Evolutionary conservation across 2,888 invertebrate species (phyloP), one percentile per base, ranked within the genome.

Genomic region (Fabriciana adippe): DNA sequence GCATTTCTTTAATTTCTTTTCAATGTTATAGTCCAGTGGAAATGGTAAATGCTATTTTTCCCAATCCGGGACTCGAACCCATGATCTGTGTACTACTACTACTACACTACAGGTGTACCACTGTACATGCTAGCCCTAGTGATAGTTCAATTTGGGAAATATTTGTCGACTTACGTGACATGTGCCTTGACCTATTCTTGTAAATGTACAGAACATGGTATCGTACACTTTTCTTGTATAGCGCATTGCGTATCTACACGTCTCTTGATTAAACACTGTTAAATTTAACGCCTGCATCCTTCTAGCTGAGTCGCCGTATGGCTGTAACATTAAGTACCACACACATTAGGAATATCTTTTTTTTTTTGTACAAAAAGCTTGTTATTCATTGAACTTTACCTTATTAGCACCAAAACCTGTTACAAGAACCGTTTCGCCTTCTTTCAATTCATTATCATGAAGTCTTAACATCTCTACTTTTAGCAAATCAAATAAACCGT

Each of bases 201-300:
- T 83, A 69, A 91, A 92, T 26, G 92, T 92, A 68, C 92, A 92
- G 75, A 92, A 90, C 91, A 92, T 92, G 1, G 74, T 77, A 15
- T 81, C 78, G 1, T 80, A 78, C 1, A 92, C 86, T 35, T 84
- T 73, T 73, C 80, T 83, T 1, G 83, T 80, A 69, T 91, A 83
- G 15, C 92, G 81, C 90, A 92, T 89, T 2, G 92, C 92, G 75
- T 75, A 91, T 66, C 73, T 72, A 71, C 92, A 92, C 15, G 80
- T 85, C 61, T 84, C 79, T 75, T 92, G 92, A 69, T 74, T 83
- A 63, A 92, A 92, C 1, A 92, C 90, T 13, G 86, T 82, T 70
- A 87, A 64, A 54, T 81, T 77, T 55, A 92, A 74, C 3, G 78
- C 74, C 18, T 85, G 79, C 88, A 92, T 80, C 68, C 74, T 71